Evolutionary conservation across 2,797 vertebrate species (phyloP).

Genomic region (Onychomys arenicola): DNA sequence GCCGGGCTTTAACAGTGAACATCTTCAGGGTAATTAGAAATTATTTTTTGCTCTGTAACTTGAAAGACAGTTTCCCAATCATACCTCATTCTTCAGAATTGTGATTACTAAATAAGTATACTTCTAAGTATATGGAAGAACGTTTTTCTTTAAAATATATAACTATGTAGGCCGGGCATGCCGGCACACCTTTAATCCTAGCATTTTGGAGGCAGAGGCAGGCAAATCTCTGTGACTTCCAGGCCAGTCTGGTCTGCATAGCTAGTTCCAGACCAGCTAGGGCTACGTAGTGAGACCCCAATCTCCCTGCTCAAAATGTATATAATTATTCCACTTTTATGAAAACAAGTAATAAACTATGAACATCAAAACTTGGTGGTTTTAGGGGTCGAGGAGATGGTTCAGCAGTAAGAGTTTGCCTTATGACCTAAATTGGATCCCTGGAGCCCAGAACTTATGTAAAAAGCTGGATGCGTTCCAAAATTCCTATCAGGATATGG

Average conservation of each 20-base stretch:
- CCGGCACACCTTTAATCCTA: background rate
- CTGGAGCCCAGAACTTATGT: background rate
- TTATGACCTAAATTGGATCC: background rate
- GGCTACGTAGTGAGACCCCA: background rate
- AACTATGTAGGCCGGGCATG: background rate
- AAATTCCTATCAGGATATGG: background rate
- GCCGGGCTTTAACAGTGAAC: background rate
- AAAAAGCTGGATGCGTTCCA: background rate
- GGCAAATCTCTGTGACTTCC: background rate
- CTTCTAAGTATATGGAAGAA: slow-evolving; percentile 6
- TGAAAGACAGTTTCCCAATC: slow-evolving; percentile 31
- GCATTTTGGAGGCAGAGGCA: background rate
- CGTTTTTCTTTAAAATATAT: background rate
- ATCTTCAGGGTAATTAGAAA: background rate
- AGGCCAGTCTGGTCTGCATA: background rate
- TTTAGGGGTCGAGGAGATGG: background rate
- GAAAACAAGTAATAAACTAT: slow-evolving; percentile 36
- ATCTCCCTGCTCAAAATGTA: background rate
- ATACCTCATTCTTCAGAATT: slow-evolving; percentile 25
- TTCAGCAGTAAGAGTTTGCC: background rate
- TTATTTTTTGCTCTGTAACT: background rate
- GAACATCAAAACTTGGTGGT: background rate
- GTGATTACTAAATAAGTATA: slow-evolving; percentile 7
- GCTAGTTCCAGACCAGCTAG: background rate
- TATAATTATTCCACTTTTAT: slow-evolving; percentile 5